A percentile compares a stretch with the other conserved stretches of the same genome.
Evolutionary conservation across 2,797 vertebrate genomes (phyloP).

Genomic region (Muscicapa comitata): DNA sequence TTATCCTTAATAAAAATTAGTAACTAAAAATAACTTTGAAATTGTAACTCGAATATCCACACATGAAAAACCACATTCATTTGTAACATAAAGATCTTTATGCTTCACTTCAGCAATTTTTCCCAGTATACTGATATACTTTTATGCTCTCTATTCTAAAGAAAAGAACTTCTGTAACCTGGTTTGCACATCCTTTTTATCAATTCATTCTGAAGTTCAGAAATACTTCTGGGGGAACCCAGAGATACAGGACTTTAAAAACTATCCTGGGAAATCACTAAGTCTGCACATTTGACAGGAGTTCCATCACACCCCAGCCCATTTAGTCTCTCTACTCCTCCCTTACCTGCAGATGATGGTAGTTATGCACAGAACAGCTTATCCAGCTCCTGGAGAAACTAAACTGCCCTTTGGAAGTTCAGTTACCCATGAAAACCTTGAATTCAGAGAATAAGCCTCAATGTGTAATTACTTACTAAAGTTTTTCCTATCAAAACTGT

Average conservation of each 20-base stretch:
- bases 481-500: neutral
- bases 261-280: neutral
- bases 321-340: neutral
- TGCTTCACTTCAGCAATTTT: neutral
- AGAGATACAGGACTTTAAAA: neutral
- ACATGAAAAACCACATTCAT: neutral
- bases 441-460: neutral
- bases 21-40: conserved; percentile 29
- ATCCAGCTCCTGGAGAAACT: neutral
- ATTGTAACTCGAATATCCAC: neutral
- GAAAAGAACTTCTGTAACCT: neutral
- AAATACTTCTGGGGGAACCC: neutral
- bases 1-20: conserved; percentile 56
- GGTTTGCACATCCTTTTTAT: neutral
- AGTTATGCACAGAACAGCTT: neutral
- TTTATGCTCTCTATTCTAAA: neutral
- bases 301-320: neutral
- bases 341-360: neutral
- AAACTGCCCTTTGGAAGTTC: neutral
- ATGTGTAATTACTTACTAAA: neutral
- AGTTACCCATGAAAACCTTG: neutral
- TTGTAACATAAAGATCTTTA: neutral
- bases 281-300: neutral
- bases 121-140: neutral
- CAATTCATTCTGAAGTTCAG: neutral